A percentile compares a stretch with the other conserved stretches of the same genome.
Evolutionary conservation across 2,797 vertebrate species (phyloP).

Genomic region (Phoebastria nigripes): DNA sequence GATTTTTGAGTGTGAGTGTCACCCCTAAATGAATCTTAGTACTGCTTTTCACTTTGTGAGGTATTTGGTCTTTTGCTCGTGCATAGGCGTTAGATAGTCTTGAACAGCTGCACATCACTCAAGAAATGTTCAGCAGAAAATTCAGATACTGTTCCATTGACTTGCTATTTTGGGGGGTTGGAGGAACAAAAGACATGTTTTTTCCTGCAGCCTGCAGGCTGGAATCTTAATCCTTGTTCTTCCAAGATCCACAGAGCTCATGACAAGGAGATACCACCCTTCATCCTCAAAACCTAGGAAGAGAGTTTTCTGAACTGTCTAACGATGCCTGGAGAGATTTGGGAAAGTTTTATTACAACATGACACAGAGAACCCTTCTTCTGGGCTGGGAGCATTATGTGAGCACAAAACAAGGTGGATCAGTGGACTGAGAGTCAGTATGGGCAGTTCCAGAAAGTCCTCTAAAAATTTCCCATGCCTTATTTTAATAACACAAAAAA

Average conservation of each 20-base stretch:
- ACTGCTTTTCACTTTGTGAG: background rate
- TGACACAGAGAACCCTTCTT: background rate
- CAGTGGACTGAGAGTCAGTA: background rate
- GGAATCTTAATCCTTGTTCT: background rate
- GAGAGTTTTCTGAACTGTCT: background rate
- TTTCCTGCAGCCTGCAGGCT: background rate
- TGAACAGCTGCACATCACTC: background rate
- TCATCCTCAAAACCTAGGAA: background rate
- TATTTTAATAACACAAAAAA: constrained; percentile 39
- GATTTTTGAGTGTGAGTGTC: background rate
- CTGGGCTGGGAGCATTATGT: background rate
- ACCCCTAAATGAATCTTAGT: background rate
- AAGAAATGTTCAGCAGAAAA: background rate
- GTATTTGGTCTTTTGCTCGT: background rate
- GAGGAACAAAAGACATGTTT: background rate
- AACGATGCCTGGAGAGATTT: background rate
- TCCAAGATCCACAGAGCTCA: background rate
- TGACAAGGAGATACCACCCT: background rate
- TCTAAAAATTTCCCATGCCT: background rate
- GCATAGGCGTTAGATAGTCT: rapidly evolving
- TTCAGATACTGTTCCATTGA: background rate
- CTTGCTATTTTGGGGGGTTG: background rate
- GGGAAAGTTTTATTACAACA: background rate
- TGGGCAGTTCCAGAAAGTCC: background rate
- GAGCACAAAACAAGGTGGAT: background rate